Conservation (phyloP, 1,140 invertebrate genomes). For the Melipona quadrifasciata region DNA sequence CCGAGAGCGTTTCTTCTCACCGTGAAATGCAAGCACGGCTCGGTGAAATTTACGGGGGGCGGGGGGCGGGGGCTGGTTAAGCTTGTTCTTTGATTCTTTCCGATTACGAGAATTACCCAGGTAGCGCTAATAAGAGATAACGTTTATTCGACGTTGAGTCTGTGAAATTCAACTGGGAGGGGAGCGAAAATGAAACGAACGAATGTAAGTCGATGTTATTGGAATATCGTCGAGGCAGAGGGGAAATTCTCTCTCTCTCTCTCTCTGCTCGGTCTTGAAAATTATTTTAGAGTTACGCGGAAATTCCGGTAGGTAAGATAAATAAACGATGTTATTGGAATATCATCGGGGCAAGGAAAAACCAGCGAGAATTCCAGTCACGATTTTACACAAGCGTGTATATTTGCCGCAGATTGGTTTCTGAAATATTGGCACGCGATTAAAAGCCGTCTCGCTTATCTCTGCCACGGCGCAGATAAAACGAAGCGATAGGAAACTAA, state of each 20-base stretch:
- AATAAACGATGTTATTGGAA: too few species aligned
- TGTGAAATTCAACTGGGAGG: too few species aligned
- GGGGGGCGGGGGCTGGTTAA: neutral
- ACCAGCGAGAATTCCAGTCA: too few species aligned
- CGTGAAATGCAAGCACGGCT: neutral
- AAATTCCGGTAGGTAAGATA: too few species aligned
- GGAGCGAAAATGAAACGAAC: neutral
- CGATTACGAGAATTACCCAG: neutral
- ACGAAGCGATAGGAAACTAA: slow-evolving; percentile 14
- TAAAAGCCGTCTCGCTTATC: neutral
- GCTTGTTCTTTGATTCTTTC: neutral
- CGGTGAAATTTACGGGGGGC: neutral
- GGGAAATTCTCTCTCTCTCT: too few species aligned
- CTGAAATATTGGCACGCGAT: slow-evolving; percentile 8
- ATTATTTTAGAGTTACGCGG: too few species aligned
- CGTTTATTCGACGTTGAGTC: neutral
- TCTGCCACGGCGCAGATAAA: neutral
- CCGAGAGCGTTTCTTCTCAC: neutral
- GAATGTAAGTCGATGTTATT: neutral
- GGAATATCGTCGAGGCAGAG: neutral
- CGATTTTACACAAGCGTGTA: neutral
- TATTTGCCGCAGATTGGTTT: neutral
- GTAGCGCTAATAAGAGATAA: neutral
- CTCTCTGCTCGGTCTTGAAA: too few species aligned
- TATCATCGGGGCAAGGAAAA: too few species aligned